These are phyloP conservation scores for Buceros bicornis DNA, from an alignment of 2,797 vertebrate species.

Conservation along the genomic window DNA sequence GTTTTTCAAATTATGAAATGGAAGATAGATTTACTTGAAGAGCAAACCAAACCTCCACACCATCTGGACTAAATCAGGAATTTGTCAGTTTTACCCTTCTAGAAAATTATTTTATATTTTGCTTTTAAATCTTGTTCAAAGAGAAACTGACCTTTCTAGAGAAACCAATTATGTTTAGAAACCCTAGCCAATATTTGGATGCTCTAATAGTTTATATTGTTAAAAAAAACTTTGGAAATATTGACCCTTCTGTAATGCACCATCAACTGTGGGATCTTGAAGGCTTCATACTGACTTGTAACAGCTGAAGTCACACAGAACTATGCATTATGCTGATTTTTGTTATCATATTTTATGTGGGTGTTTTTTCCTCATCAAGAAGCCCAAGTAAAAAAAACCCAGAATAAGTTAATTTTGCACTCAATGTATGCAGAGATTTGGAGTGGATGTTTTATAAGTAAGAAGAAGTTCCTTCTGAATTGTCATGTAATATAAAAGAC, in stretches of 20 bases:
- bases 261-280: not conserved
- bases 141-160: not conserved
- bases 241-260: not conserved
- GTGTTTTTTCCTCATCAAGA: not conserved
- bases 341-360: slow-evolving; percentile 19
- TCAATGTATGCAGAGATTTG: not conserved
- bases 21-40: slow-evolving; percentile 13
- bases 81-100: not conserved
- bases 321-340: not conserved
- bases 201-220: not conserved
- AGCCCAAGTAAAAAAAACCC: slow-evolving; percentile 2
- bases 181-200: not conserved
- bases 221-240: slow-evolving; percentile 9
- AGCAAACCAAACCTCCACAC: slow-evolving; percentile 42
- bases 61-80: slow-evolving; percentile 9
- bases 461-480: not conserved
- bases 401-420: not conserved
- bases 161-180: not conserved
- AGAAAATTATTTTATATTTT: not conserved
- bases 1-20: not conserved
- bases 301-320: not conserved
- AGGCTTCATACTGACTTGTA: not conserved
- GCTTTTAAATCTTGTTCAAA: not conserved
- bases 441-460: not conserved
- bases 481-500: not conserved